Evolutionary conservation across 23 tunicate species (phyloP).

Genomic region (Phallusia fumigata): DNA sequence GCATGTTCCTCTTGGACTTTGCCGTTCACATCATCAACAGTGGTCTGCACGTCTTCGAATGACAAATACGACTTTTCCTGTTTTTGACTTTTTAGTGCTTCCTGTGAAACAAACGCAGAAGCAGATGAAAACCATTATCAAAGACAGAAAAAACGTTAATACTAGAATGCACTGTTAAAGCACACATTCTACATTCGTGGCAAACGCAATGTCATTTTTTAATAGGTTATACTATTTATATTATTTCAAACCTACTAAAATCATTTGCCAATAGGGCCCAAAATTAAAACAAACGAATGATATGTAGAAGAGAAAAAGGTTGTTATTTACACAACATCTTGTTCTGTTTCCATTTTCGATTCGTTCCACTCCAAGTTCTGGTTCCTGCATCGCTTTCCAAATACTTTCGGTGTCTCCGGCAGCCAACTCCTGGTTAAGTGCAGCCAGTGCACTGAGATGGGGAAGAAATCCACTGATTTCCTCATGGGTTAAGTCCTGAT

Average conservation of each 20-base stretch:
- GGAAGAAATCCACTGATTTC: constrained; percentile 50
- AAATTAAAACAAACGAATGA: no score
- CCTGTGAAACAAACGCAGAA: constrained; percentile 32
- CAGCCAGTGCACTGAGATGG: constrained; percentile 61
- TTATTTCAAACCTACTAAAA: no score
- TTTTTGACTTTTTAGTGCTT: constrained; percentile 47
- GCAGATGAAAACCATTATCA: no score
- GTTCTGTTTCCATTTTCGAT: constrained; percentile 56
- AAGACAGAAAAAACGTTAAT: no score
- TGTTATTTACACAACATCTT: constrained; percentile 61
- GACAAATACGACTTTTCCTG: constrained; percentile 43
- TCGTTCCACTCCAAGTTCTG: constrained; percentile 58
- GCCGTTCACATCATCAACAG: constrained; percentile 55
- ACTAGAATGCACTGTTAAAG: no score
- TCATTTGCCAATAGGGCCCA: no score
- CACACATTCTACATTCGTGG: no score
- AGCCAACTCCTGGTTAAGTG: constrained; percentile 50
- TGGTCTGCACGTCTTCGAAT: constrained; percentile 42
- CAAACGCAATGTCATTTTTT: no score
- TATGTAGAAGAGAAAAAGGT: no score
- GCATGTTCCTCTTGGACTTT: constrained; percentile 70
- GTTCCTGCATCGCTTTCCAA: constrained; percentile 72
- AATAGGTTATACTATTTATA: no score
- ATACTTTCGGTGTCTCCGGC: constrained; percentile 60
- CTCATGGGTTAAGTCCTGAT: constrained; percentile 70